phyloP scores from a whole-genome alignment of 2,797 vertebrate genomes.

The Ciconia nigra region DNA sequence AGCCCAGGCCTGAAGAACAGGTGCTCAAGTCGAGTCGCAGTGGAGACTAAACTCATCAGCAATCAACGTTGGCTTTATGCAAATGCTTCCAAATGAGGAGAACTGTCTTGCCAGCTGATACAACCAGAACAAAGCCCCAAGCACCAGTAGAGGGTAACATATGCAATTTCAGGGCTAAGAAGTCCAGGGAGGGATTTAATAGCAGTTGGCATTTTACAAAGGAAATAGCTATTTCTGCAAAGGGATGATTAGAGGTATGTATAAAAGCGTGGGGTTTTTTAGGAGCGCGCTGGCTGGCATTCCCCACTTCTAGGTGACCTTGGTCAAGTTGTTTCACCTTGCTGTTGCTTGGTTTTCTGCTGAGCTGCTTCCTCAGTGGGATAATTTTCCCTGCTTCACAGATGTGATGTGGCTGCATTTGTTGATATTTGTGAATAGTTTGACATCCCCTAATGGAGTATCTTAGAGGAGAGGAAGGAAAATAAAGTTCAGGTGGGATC shows the following conservation, averaged over 20 bases:
- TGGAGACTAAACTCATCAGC: neutral
- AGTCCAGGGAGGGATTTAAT: slow-evolving; percentile 13
- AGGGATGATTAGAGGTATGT: neutral
- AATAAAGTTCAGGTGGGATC: neutral
- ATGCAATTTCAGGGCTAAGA: slow-evolving; percentile 11
- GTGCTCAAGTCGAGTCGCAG: neutral
- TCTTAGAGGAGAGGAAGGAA: neutral
- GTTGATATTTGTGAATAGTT: neutral
- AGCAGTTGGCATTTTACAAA: slow-evolving; percentile 31
- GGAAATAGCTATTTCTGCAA: neutral
- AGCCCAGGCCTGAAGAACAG: slow-evolving; percentile 27
- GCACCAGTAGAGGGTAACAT: neutral
- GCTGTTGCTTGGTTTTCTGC: neutral
- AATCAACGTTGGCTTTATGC: neutral
- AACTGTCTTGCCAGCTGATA: slow-evolving; percentile 38
- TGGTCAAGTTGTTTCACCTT: neutral
- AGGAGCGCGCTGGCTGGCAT: neutral
- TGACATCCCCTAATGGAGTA: neutral
- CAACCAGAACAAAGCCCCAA: slow-evolving; percentile 1
- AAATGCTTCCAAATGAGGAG: slow-evolving; percentile 4
- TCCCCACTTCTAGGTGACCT: neutral
- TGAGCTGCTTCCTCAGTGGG: neutral
- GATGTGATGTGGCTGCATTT: neutral
- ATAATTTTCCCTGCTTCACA: neutral
- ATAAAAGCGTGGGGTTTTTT: neutral